phyloP scores from a whole-genome alignment of 2,113 vertebrate species.

The Pteruthius melanotis region DNA sequence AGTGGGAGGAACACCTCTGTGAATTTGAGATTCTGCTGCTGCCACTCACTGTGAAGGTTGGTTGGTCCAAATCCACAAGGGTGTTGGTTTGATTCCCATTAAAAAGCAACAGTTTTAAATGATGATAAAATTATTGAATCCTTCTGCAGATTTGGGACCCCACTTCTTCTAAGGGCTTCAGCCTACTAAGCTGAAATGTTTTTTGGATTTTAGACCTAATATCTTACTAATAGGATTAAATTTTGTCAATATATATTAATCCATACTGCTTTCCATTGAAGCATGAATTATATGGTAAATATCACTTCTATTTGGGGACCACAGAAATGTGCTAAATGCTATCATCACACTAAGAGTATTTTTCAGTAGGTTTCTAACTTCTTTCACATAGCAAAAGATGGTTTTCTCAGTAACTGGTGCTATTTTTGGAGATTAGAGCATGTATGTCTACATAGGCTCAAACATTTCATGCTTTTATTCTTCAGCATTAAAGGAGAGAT shows the following conservation, averaged over 20 bases:
- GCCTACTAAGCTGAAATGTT: neutral
- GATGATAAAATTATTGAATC: neutral
- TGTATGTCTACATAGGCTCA: neutral
- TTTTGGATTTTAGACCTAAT: neutral
- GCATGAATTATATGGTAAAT: neutral
- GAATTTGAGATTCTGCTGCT: neutral
- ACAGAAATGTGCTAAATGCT: neutral
- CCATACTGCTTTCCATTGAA: neutral
- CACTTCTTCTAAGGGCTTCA: neutral
- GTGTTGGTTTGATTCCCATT: neutral
- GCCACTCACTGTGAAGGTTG: neutral
- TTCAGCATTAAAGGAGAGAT: neutral
- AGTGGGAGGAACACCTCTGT: neutral
- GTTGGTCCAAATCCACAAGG: neutral
- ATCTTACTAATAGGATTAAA: neutral
- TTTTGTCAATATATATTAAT: neutral
- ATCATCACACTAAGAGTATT: neutral
- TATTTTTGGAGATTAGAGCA: neutral
- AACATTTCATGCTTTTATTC: neutral
- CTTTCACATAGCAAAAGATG: neutral
- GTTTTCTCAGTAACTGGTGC: neutral
- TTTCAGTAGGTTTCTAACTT: neutral
- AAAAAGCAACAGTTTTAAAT: neutral
- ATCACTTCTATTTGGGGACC: neutral
- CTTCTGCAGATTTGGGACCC: neutral